A percentile compares a stretch with the other conserved stretches of the same genome.
Evolutionary conservation across 2,113 vertebrate species (phyloP).

Genomic region (Potamarius usumacintae): DNA sequence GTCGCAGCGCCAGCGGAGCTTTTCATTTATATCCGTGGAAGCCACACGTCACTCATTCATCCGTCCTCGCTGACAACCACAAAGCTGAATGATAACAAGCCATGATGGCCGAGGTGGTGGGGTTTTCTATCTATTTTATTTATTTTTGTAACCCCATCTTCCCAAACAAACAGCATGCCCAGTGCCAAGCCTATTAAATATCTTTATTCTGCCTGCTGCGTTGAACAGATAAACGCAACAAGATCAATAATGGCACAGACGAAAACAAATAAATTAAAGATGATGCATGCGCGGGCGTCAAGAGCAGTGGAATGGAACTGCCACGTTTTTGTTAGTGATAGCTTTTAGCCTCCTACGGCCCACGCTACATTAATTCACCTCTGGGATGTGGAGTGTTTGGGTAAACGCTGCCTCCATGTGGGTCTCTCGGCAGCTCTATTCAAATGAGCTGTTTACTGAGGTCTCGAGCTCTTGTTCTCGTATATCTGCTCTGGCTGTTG

Average conservation of each 20-base stretch:
- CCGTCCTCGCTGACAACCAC: slow-evolving; percentile 44
- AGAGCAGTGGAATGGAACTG: slow-evolving; percentile 40
- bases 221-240: slow-evolving; percentile 63
- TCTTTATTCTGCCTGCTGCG: slow-evolving; percentile 63
- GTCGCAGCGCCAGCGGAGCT: slow-evolving; percentile 67
- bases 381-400: slow-evolving; percentile 47
- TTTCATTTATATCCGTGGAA: slow-evolving; percentile 77
- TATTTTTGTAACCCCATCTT: background rate
- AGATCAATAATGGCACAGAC: slow-evolving; percentile 72
- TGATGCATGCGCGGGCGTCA: slow-evolving; percentile 53
- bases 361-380: slow-evolving; percentile 44
- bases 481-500: slow-evolving; percentile 36
- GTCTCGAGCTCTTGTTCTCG: slow-evolving; percentile 8
- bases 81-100: slow-evolving; percentile 64
- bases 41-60: slow-evolving; percentile 37
- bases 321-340: slow-evolving; percentile 35
- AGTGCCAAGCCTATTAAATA: slow-evolving; percentile 68
- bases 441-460: slow-evolving; percentile 20
- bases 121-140: background rate
- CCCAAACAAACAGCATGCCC: slow-evolving; percentile 65
- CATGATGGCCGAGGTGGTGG: slow-evolving; percentile 33
- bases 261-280: slow-evolving; percentile 74
- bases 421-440: slow-evolving; percentile 32
- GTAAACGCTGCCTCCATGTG: slow-evolving; percentile 44
- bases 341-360: slow-evolving; percentile 40